A percentile compares a stretch with the other conserved stretches of the same genome.
These are phyloP conservation scores for Tachina fera DNA, from an alignment of 2,888 invertebrate species.

Conservation along the genomic window DNA sequence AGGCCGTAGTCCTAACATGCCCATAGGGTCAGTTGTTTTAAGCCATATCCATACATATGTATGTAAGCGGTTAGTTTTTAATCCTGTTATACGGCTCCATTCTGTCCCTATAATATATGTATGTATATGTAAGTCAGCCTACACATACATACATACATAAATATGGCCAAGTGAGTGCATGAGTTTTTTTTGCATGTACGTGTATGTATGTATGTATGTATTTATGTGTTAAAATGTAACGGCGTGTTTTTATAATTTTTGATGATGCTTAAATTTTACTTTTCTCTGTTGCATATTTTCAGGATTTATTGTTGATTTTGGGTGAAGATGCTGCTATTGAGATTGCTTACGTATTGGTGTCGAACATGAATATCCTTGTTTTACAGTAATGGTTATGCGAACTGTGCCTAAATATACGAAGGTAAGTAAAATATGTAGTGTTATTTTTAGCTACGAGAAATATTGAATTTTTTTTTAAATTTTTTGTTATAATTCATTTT, in stretches of 20 bases:
- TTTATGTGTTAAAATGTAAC: not conserved
- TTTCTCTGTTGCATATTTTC: constrained; percentile 24
- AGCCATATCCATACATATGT: constrained; percentile 65
- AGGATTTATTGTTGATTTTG: constrained; percentile 25
- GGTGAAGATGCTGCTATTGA: constrained; percentile 4
- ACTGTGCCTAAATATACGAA: not conserved
- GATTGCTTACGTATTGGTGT: not conserved
- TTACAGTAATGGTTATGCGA: constrained; percentile 30
- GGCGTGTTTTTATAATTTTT: constrained; percentile 51
- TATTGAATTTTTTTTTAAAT: not conserved
- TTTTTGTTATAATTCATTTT: not conserved
- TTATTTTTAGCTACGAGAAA: not conserved
- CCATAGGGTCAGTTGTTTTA: constrained; percentile 65
- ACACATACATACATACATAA: not conserved
- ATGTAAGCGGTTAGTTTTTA: constrained; percentile 68
- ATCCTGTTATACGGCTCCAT: constrained; percentile 58
- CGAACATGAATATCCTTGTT: constrained; percentile 1
- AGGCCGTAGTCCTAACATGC: constrained; percentile 58
- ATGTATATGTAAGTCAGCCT: not conserved
- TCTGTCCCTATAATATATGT: not conserved
- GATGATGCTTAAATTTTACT: constrained; percentile 62
- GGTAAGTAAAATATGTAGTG: not conserved
- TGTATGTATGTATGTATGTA: not conserved
- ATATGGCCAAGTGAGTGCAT: not conserved
- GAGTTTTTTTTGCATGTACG: not conserved